A percentile compares a stretch with the other conserved stretches of the same genome.
Evolutionary conservation across 2,888 invertebrate species (phyloP).

Genomic region (Molorchus minor): DNA sequence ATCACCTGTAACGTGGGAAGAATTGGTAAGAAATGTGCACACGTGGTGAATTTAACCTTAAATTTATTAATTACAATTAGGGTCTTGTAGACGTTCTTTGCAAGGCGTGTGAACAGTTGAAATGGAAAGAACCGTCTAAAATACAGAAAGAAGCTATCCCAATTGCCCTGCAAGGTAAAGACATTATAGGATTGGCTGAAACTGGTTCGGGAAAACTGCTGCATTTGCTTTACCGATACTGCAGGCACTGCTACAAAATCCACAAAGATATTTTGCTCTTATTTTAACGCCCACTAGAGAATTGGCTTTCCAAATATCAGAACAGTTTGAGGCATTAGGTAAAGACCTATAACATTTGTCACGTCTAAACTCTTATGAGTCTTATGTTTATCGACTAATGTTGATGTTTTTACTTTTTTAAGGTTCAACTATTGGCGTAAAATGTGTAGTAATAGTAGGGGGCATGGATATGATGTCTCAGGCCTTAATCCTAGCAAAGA

Average conservation of each 20-base stretch:
- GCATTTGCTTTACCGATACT: conserved; percentile 97
- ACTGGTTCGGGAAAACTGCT: conserved; percentile 97
- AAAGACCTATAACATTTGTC: conserved; percentile 48
- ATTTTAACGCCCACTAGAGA: conserved; percentile 97
- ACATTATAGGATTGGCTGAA: conserved; percentile 74
- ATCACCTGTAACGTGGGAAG: conserved; percentile 66
- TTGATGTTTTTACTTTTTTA: conserved; percentile 15
- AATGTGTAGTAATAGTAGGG: conserved; percentile 96
- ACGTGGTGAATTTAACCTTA: conserved; percentile 34
- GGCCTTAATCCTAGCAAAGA: conserved; percentile 88
- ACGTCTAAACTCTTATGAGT: no score
- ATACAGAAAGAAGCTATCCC: conserved; percentile 96
- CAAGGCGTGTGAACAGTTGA: conserved; percentile 89
- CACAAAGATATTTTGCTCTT: conserved; percentile 93
- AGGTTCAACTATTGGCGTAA: conserved; percentile 91
- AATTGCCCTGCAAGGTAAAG: conserved; percentile 85
- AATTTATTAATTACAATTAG: conserved; percentile 63
- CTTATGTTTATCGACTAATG: no score
- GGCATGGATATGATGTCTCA: conserved; percentile 99
- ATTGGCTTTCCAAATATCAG: conserved; percentile 97
- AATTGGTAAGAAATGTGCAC: conserved; percentile 65
- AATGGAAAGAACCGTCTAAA: conserved; percentile 95
- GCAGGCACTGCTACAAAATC: conserved; percentile 87
- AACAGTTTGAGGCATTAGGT: conserved; percentile 98
- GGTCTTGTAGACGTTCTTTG: conserved; percentile 91